These are phyloP conservation scores for Erebia palarica DNA, from an alignment of 2,888 invertebrate species.

Conservation along the genomic window DNA sequence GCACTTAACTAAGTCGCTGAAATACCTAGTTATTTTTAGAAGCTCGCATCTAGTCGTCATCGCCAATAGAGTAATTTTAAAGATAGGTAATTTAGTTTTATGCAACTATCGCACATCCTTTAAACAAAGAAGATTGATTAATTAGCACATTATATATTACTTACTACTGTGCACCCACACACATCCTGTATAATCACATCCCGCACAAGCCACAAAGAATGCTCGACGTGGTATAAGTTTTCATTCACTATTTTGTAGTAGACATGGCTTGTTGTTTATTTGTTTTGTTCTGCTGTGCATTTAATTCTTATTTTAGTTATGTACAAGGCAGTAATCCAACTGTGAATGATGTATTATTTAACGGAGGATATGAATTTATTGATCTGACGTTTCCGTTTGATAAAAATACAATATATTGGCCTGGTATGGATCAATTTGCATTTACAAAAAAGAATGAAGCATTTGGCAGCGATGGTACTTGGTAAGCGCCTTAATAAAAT, in stretches of 20 bases:
- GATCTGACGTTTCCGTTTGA: slow-evolving; percentile 62
- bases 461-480: slow-evolving; percentile 47
- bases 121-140: too few species aligned
- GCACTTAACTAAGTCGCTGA: too few species aligned
- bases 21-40: too few species aligned
- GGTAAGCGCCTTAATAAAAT: slow-evolving; percentile 48
- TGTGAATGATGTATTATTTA: slow-evolving; percentile 55
- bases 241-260: neutral
- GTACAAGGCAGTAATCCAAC: slow-evolving; percentile 31
- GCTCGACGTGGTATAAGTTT: neutral
- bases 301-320: slow-evolving; percentile 8
- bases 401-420: slow-evolving; percentile 59
- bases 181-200: too few species aligned
- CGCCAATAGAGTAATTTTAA: too few species aligned
- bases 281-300: neutral
- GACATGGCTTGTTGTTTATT: neutral
- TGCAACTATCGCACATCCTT: too few species aligned
- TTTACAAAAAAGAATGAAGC: slow-evolving; percentile 53
- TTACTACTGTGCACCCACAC: too few species aligned
- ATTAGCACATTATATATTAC: too few species aligned
- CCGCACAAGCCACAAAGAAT: too few species aligned
- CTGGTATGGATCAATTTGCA: slow-evolving; percentile 49
- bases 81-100: too few species aligned
- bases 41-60: too few species aligned
- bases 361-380: slow-evolving; percentile 59